phyloP scores from a whole-genome alignment of 2,797 vertebrate species.

The Mormyrops boulengeri region DNA sequence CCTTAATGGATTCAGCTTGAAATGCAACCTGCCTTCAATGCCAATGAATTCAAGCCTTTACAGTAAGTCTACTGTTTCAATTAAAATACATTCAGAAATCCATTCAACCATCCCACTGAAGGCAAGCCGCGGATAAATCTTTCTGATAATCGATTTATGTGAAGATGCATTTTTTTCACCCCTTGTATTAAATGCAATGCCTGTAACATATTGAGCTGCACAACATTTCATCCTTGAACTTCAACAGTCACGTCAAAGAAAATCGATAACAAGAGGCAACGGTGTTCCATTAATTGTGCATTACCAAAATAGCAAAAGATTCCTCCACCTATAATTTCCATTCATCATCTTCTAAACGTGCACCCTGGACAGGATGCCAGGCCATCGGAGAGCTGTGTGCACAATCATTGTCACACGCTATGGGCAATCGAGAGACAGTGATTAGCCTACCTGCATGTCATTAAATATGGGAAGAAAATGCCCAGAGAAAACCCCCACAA shows the following conservation, averaged over 20 bases:
- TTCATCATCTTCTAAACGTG: neutral
- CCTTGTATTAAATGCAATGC: neutral
- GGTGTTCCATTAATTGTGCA: constrained; percentile 1
- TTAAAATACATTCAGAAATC: neutral
- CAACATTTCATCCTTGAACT: neutral
- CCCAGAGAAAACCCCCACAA: neutral
- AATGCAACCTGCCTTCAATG: constrained; percentile 28
- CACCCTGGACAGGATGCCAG: neutral
- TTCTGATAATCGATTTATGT: neutral
- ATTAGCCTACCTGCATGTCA: neutral
- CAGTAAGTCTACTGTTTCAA: neutral
- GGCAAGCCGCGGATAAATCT: neutral
- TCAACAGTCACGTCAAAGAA: neutral
- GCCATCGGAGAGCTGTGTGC: neutral
- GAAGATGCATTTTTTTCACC: neutral
- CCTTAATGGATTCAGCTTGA: constrained; percentile 38
- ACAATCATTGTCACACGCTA: neutral
- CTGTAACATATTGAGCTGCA: neutral
- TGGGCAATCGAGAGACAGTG: neutral
- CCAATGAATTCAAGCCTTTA: constrained; percentile 1
- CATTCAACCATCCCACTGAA: neutral
- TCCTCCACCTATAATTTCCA: neutral
- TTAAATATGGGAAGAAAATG: neutral
- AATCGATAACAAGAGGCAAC: neutral
- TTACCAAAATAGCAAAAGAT: constrained; percentile 6